phyloP scores from a whole-genome alignment of 23 tunicate genomes.

The Phallusia fumigata region DNA sequence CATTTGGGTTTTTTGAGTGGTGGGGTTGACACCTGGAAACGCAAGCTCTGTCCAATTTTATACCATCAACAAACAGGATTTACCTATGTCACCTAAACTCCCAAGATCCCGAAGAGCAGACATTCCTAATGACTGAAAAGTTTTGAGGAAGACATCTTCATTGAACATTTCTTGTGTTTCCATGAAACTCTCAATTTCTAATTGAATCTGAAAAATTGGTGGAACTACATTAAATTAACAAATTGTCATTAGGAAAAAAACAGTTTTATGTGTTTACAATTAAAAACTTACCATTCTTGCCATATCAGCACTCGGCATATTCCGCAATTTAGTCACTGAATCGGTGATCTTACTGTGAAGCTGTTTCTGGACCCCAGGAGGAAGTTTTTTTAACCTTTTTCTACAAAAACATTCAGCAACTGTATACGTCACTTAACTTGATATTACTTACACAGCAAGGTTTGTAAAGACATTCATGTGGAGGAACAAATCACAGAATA shows the following conservation, averaged over 20 bases:
- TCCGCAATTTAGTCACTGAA: neutral
- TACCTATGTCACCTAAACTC: neutral
- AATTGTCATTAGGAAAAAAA: too few relatives aligned
- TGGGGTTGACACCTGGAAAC: too few relatives aligned
- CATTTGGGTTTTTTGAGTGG: too few relatives aligned
- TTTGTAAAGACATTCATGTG: too few relatives aligned
- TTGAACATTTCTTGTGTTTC: neutral
- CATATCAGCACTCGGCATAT: neutral
- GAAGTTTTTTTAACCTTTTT: conserved; percentile 2
- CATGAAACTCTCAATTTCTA: neutral
- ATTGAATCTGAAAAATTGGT: neutral
- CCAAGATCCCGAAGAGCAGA: neutral
- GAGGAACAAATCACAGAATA: too few relatives aligned
- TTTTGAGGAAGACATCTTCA: neutral
- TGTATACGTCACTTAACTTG: too few relatives aligned
- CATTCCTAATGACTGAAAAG: neutral
- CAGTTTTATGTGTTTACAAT: neutral
- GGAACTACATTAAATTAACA: neutral
- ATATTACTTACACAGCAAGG: too few relatives aligned
- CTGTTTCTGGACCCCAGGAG: conserved; percentile 14
- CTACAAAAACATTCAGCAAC: neutral
- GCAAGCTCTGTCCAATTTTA: neutral
- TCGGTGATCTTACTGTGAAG: conserved; percentile 24
- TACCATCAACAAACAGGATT: neutral
- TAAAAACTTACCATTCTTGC: neutral